Evolutionary conservation across 2,888 invertebrate genomes (phyloP).

Genomic region (Chirona hameri): DNA sequence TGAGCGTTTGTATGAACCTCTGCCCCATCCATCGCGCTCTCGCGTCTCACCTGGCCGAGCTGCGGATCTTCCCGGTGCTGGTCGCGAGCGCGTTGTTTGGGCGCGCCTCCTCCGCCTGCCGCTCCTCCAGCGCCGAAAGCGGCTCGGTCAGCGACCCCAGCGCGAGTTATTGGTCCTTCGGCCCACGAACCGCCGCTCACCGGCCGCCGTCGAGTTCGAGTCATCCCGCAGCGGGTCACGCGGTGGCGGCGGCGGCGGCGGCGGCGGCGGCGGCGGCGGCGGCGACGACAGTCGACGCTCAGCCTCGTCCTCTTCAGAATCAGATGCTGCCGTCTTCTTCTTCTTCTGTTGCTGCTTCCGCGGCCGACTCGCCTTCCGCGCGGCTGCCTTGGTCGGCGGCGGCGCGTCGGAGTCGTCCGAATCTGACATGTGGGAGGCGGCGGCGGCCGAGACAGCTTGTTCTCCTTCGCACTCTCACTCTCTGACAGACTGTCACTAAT

Average conservation of each 20-base stretch:
- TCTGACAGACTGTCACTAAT: background rate
- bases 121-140: background rate
- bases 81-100: background rate
- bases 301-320: no score
- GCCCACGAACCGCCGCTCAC: constrained; percentile 30
- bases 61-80: background rate
- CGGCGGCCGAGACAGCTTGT: background rate
- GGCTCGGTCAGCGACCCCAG: constrained; percentile 38
- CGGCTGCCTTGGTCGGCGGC: background rate
- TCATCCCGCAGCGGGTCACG: background rate
- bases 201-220: background rate
- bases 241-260: background rate
- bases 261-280: no score
- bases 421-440: background rate
- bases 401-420: background rate
- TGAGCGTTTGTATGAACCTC: no score
- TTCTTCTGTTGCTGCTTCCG: background rate
- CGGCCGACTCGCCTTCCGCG: background rate
- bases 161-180: constrained; percentile 40
- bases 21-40: no score
- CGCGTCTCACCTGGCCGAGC: constrained; percentile 12
- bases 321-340: no score
- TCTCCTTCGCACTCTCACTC: constrained; percentile 10
- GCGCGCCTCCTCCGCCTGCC: constrained; percentile 34
- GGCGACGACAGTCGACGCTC: no score